Evolutionary conservation across 1,140 invertebrate species (phyloP).

Genomic region (Bombus soroeensis): DNA sequence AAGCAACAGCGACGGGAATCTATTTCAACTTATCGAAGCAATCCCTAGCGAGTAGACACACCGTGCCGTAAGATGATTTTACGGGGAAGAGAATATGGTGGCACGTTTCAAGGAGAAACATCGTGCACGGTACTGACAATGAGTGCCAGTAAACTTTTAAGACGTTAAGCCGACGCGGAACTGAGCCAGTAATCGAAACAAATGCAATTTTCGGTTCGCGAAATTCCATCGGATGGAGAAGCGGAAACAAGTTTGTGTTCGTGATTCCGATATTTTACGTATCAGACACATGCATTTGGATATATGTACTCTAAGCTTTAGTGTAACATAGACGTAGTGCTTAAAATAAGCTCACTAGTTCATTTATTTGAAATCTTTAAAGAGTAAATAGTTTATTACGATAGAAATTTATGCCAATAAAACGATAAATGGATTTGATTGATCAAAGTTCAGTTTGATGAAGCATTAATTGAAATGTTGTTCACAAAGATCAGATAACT

Average conservation of each 20-base stretch:
- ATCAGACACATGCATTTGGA: background rate
- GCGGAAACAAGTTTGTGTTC: background rate
- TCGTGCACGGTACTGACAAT: no score
- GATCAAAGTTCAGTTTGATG: background rate
- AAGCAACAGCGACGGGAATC: background rate
- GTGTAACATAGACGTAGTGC: no score
- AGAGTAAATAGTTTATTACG: no score
- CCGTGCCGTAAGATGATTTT: no score
- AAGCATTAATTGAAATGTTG: background rate
- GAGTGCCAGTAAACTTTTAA: background rate
- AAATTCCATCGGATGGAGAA: background rate
- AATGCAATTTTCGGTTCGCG: conserved; percentile 22
- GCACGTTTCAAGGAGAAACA: background rate
- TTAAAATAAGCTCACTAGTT: no score
- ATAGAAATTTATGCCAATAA: background rate
- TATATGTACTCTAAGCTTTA: no score
- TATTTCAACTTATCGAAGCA: conserved; percentile 13
- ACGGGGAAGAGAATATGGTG: background rate
- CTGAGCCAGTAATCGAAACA: background rate
- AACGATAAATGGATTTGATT: background rate
- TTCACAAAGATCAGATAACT: background rate
- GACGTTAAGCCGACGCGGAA: background rate
- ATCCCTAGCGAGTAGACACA: background rate
- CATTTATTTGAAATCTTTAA: no score
- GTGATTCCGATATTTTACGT: background rate